These are phyloP conservation scores for Sitta europaea DNA, from an alignment of 2,113 vertebrate genomes.

Conservation along the genomic window DNA sequence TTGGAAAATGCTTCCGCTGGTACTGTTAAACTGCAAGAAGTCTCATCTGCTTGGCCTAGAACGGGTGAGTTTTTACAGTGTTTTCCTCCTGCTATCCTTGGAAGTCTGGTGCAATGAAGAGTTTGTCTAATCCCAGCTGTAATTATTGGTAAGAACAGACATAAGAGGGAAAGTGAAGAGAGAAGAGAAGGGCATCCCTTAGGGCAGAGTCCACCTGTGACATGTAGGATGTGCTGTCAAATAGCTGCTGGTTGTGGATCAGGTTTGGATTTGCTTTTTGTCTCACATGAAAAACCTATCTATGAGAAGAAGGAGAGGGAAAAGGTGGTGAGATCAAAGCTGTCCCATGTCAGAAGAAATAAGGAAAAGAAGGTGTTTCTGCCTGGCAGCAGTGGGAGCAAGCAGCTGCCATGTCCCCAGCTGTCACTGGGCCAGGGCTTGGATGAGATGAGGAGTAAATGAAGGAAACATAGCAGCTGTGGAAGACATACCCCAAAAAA, in stretches of 20 bases:
- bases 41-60: background rate
- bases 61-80: background rate
- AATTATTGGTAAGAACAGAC: background rate
- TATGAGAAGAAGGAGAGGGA: background rate
- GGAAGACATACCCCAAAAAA: accelerated
- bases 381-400: background rate
- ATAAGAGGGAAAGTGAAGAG: background rate
- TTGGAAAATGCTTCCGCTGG: background rate
- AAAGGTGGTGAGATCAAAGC: background rate
- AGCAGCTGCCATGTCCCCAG: background rate
- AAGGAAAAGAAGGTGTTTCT: background rate
- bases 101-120: background rate
- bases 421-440: background rate
- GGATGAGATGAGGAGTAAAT: background rate
- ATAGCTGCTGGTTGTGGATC: background rate
- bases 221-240: accelerated
- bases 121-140: background rate
- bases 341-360: background rate
- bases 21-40: background rate
- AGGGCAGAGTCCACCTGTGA: background rate
- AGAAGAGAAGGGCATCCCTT: background rate
- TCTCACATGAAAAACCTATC: background rate
- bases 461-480: accelerated
- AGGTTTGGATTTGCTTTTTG: background rate
- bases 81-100: background rate